Conservation (phyloP, 2,888 invertebrate genomes). For the Oscheius sp. region DNA sequence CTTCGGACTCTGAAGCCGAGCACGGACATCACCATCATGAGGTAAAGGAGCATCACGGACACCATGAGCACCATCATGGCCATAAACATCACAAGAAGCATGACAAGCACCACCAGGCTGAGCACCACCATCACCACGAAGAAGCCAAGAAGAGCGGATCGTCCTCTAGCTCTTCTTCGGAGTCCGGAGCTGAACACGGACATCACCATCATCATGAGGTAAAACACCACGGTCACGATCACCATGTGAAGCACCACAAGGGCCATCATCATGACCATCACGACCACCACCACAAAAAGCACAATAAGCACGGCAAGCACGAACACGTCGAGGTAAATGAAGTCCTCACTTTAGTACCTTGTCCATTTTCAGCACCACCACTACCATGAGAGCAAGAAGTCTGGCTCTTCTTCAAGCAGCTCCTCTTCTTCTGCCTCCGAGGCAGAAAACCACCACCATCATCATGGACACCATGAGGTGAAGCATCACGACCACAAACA, state of each 20-base stretch:
- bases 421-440: slow-evolving; percentile 21
- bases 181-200: slow-evolving; percentile 25
- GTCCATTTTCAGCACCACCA: slow-evolving; percentile 9
- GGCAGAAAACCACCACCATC: slow-evolving; percentile 21
- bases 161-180: slow-evolving; percentile 24
- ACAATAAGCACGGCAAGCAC: slow-evolving; percentile 13
- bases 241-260: slow-evolving; percentile 8
- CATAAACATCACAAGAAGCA: slow-evolving; percentile 2
- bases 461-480: slow-evolving; percentile 2
- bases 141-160: slow-evolving; percentile 14
- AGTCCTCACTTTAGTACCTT: background rate
- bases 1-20: slow-evolving; percentile 33
- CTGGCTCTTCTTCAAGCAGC: slow-evolving; percentile 22
- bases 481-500: slow-evolving; percentile 13
- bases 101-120: background rate
- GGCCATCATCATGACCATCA: slow-evolving; percentile 6
- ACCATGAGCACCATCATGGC: slow-evolving; percentile 6
- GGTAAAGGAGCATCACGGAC: slow-evolving; percentile 5
- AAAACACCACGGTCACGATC: slow-evolving; percentile 1
- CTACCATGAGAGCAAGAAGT: slow-evolving; percentile 24
- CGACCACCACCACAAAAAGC: slow-evolving; percentile 14
- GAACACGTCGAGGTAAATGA: background rate
- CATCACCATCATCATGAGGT: slow-evolving; percentile 19
- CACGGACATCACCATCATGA: slow-evolving; percentile 15
- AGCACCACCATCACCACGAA: slow-evolving; percentile 33